These are phyloP conservation scores for Acromyrmex heyeri DNA, from an alignment of 1,140 invertebrate species.

Conservation along the genomic window DNA sequence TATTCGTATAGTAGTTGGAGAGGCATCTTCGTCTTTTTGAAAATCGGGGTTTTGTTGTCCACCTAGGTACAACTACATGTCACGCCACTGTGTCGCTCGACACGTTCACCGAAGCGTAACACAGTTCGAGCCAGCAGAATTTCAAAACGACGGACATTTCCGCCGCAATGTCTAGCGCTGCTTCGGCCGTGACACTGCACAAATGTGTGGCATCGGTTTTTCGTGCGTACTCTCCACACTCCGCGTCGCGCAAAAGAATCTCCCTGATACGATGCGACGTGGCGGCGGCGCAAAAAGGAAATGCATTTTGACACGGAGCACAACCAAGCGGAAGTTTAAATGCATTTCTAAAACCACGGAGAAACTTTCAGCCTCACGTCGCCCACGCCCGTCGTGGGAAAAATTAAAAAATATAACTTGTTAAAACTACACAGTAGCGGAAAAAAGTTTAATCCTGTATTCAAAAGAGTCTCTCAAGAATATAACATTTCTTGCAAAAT, in stretches of 20 bases:
- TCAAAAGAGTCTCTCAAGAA: constrained; percentile 36
- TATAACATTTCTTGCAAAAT: constrained; percentile 26
- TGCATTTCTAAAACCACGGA: constrained; percentile 67
- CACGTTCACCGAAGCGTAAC: constrained; percentile 57
- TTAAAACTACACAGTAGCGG: constrained; percentile 36
- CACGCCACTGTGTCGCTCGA: constrained; percentile 10
- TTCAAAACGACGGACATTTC: constrained; percentile 61
- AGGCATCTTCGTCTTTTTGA: background rate
- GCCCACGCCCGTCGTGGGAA: constrained; percentile 27
- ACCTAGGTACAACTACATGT: constrained; percentile 36
- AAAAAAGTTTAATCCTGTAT: constrained; percentile 51
- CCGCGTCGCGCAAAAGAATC: constrained; percentile 50
- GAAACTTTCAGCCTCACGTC: constrained; percentile 47
- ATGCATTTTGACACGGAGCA: constrained; percentile 66
- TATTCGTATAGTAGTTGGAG: background rate
- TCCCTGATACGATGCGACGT: constrained; percentile 62
- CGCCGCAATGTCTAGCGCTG: constrained; percentile 30
- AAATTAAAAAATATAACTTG: constrained; percentile 57
- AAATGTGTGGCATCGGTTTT: constrained; percentile 59
- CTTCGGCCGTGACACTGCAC: constrained; percentile 51
- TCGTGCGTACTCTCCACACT: constrained; percentile 34
- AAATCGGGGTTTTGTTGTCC: constrained; percentile 37
- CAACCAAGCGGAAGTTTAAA: constrained; percentile 69
- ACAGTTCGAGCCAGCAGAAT: constrained; percentile 62
- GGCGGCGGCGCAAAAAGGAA: constrained; percentile 60